Evolutionary conservation across 1,140 invertebrate genomes (phyloP).

Genomic region (Glossosoma conforme): DNA sequence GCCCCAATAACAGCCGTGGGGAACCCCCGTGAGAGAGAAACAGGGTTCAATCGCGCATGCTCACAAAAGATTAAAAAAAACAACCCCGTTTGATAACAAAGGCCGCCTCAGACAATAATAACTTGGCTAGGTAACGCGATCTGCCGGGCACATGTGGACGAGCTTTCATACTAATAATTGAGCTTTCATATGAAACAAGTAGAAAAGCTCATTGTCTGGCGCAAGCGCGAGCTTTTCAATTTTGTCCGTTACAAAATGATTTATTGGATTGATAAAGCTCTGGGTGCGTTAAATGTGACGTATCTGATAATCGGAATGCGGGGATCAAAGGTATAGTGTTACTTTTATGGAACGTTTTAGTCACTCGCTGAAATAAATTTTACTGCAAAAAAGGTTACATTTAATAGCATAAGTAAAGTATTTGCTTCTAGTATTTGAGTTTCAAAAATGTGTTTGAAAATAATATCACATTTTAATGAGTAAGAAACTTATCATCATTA

Average conservation of each 20-base stretch:
- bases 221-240: not conserved
- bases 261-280: slow-evolving; percentile 8
- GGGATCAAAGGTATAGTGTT: too few species aligned
- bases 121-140: slow-evolving; percentile 26
- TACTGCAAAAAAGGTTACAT: too few species aligned
- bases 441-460: too few species aligned
- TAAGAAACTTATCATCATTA: too few species aligned
- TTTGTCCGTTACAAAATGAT: slow-evolving; percentile 20
- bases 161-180: slow-evolving; percentile 14
- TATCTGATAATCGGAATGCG: too few species aligned
- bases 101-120: slow-evolving; percentile 8
- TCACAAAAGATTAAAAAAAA: slow-evolving; percentile 30
- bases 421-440: too few species aligned
- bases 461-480: too few species aligned
- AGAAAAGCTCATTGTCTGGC: not conserved
- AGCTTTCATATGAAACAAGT: slow-evolving; percentile 20
- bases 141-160: slow-evolving; percentile 24
- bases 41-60: slow-evolving; percentile 29
- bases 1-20: slow-evolving; percentile 23
- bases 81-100: slow-evolving; percentile 18
- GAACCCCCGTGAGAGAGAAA: slow-evolving; percentile 13
- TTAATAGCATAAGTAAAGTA: not conserved
- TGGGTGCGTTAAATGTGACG: not conserved
- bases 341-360: too few species aligned
- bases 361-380: too few species aligned